phyloP scores from a whole-genome alignment of 1,140 invertebrate genomes.

The Macrosteles quadrilineatus region DNA sequence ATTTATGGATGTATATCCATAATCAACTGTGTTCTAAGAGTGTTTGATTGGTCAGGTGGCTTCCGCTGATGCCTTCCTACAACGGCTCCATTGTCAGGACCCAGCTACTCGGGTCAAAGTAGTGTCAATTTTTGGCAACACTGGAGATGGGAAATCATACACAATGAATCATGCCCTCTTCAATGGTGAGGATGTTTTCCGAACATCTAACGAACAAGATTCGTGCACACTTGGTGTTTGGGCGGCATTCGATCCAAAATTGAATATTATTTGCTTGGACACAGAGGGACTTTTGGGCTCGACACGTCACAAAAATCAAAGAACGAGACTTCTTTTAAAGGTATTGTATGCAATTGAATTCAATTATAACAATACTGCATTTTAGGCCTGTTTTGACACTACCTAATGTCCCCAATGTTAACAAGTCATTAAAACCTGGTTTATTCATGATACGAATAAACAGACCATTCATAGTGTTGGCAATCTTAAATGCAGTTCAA shows the following conservation, averaged over 20 bases:
- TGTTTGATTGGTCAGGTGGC: too few species aligned
- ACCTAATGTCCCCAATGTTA: too few species aligned
- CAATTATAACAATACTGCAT: too few species aligned
- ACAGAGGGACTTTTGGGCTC: conserved; percentile 75
- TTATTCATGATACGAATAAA: too few species aligned
- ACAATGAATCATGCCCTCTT: conserved; percentile 83
- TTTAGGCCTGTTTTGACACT: too few species aligned
- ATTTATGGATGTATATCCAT: too few species aligned
- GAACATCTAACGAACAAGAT: conserved; percentile 68
- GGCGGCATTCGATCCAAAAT: conserved; percentile 68
- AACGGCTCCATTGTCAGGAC: conserved; percentile 52
- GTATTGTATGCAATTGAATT: too few species aligned
- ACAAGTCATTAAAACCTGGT: too few species aligned
- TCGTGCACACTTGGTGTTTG: conserved; percentile 82
- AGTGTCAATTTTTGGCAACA: conserved; percentile 85
- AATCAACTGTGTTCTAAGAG: too few species aligned
- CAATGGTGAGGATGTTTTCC: conserved; percentile 70
- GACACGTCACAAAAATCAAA: conserved; percentile 67
- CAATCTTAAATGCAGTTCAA: too few species aligned
- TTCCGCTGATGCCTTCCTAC: conserved; percentile 55
- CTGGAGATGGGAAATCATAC: conserved; percentile 83
- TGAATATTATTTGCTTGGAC: conserved; percentile 73
- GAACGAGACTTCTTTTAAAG: conserved; percentile 74
- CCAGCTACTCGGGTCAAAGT: conserved; percentile 68
- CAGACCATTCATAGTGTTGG: too few species aligned